Percentiles rank a stretch among this genome's conserved stretches.
Conservation (phyloP, 1,140 invertebrate genomes). For the Drosophila tropicalis region DNA sequence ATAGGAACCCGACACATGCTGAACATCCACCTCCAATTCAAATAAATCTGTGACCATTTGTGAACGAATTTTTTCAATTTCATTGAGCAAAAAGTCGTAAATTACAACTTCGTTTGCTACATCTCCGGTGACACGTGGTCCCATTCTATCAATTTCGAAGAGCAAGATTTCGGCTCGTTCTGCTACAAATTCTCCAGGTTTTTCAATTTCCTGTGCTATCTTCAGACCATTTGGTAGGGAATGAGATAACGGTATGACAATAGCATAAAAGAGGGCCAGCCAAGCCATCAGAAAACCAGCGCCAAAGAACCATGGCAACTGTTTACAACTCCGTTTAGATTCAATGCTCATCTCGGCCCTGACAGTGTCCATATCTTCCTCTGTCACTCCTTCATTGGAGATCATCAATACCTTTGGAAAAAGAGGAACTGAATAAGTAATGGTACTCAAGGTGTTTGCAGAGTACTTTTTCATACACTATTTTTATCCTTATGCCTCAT, state of each 20-base stretch:
- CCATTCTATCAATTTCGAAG: constrained; percentile 87
- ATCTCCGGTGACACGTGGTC: constrained; percentile 88
- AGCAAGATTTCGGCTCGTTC: constrained; percentile 83
- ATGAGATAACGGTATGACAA: constrained; percentile 65
- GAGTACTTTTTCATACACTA: neutral
- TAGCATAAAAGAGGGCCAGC: constrained; percentile 60
- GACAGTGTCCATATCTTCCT: neutral
- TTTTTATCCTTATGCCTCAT: constrained; percentile 15
- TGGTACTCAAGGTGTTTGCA: neutral
- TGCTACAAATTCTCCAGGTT: constrained; percentile 65
- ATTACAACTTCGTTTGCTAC: constrained; percentile 87
- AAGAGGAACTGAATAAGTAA: neutral
- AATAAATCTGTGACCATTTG: constrained; percentile 60
- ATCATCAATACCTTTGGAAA: neutral
- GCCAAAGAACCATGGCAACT: constrained; percentile 66
- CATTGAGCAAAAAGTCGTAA: constrained; percentile 84
- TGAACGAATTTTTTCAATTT: constrained; percentile 54
- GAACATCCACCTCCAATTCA: constrained; percentile 66
- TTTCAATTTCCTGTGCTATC: constrained; percentile 46
- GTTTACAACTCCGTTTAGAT: constrained; percentile 18
- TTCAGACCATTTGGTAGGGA: constrained; percentile 50
- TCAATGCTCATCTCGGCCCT: neutral
- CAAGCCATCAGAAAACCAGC: constrained; percentile 62
- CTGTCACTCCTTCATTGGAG: constrained; percentile 31
- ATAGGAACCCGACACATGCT: constrained; percentile 88